These are phyloP conservation scores for Drosophila simulans DNA, from an alignment of 1,140 invertebrate genomes.

Conservation along the genomic window DNA sequence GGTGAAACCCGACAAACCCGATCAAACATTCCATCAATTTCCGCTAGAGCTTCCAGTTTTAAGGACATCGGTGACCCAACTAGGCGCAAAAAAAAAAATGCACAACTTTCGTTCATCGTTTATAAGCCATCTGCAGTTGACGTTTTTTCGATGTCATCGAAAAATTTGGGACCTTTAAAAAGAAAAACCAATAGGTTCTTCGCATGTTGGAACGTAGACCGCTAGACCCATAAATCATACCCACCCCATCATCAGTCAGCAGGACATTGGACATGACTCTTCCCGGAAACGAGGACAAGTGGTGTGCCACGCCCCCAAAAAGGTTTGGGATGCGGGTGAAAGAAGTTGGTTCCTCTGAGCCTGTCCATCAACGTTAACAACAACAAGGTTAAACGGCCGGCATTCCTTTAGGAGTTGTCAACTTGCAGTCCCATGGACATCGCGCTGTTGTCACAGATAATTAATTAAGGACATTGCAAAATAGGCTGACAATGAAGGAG, in stretches of 20 bases:
- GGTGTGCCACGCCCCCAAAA: conserved; percentile 4
- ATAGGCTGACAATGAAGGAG: conserved; percentile 26
- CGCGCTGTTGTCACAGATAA: conserved; percentile 43
- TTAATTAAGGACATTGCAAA: conserved; percentile 49
- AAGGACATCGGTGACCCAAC: neutral
- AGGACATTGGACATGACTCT: conserved; percentile 29
- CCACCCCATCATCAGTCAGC: conserved; percentile 68
- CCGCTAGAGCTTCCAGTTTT: neutral
- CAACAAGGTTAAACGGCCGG: conserved; percentile 43
- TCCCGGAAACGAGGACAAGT: conserved; percentile 26
- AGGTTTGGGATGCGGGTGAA: neutral
- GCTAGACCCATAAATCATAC: conserved; percentile 65
- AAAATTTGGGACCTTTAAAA: conserved; percentile 5
- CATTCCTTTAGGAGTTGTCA: conserved; percentile 39
- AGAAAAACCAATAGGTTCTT: conserved; percentile 28
- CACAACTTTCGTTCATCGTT: neutral
- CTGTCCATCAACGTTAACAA: conserved; percentile 43
- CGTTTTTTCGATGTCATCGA: conserved; percentile 34
- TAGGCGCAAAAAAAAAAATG: neutral
- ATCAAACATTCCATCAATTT: conserved; percentile 23
- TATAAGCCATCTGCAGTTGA: conserved; percentile 37
- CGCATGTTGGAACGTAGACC: conserved; percentile 14
- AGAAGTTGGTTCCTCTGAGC: conserved; percentile 1
- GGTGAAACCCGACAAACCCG: neutral
- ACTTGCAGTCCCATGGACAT: conserved; percentile 22